phyloP scores from a whole-genome alignment of 2,113 vertebrate species.

The Tachysurus vachellii region DNA sequence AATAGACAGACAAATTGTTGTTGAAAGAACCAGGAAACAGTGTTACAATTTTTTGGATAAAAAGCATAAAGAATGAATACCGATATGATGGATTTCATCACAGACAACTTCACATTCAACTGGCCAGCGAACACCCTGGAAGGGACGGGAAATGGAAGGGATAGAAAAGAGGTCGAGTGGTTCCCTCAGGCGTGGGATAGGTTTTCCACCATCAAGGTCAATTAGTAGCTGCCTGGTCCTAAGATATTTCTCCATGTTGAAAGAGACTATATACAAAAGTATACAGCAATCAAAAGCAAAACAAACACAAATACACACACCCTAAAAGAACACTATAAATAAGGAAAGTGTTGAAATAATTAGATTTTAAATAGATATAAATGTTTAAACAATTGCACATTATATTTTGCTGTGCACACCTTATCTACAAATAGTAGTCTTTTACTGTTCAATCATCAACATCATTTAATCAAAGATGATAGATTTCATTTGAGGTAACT shows the following conservation, averaged over 20 bases:
- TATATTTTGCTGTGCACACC: background rate
- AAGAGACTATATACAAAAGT: constrained; percentile 63
- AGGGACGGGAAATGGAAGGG: constrained; percentile 54
- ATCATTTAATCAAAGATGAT: background rate
- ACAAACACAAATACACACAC: background rate
- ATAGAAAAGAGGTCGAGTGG: constrained; percentile 73
- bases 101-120: constrained; percentile 84
- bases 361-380: background rate
- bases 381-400: background rate
- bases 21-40: background rate
- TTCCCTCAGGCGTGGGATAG: constrained; percentile 69
- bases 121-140: constrained; percentile 80
- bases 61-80: constrained; percentile 62
- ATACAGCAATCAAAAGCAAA: background rate
- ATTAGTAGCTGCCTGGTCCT: constrained; percentile 76
- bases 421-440: background rate
- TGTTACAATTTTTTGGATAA: background rate
- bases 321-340: background rate
- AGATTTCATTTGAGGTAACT: background rate
- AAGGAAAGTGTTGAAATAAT: background rate
- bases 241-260: constrained; percentile 54
- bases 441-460: background rate
- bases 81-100: constrained; percentile 79
- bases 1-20: background rate
- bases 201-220: constrained; percentile 59